phyloP scores from a whole-genome alignment of 2,113 vertebrate species.

The Chionis minor region DNA sequence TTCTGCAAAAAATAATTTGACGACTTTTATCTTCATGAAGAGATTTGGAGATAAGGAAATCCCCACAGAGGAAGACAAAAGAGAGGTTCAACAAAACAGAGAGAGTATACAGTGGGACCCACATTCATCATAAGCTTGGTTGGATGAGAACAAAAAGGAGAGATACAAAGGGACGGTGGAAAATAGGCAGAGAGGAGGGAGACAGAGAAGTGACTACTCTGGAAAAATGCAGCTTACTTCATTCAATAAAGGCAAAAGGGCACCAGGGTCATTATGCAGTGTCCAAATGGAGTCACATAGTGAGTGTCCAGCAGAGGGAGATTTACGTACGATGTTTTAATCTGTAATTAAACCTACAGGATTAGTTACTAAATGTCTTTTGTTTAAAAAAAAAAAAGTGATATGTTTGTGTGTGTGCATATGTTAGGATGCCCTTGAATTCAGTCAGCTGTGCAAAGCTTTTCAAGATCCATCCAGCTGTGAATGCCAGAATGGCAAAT shows the following conservation, averaged over 20 bases:
- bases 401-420: not conserved
- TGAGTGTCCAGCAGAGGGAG: not conserved
- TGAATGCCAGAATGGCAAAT: slow-evolving; percentile 11
- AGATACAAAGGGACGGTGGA: not conserved
- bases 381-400: not conserved
- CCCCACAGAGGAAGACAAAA: not conserved
- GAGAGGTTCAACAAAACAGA: not conserved
- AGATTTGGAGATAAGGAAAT: not conserved
- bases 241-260: not conserved
- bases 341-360: not conserved
- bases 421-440: not conserved
- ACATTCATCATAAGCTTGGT: not conserved
- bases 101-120: not conserved
- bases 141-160: not conserved
- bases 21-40: not conserved
- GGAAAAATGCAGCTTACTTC: not conserved
- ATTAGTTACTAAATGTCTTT: not conserved
- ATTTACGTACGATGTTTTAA: not conserved
- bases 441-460: not conserved
- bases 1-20: not conserved
- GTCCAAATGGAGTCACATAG: not conserved
- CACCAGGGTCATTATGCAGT: not conserved
- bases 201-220: not conserved
- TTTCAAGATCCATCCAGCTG: not conserved
- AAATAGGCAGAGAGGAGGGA: not conserved